These are phyloP conservation scores for Ancistrus triradiatus DNA, from an alignment of 2,113 vertebrate genomes.

Conservation along the genomic window DNA sequence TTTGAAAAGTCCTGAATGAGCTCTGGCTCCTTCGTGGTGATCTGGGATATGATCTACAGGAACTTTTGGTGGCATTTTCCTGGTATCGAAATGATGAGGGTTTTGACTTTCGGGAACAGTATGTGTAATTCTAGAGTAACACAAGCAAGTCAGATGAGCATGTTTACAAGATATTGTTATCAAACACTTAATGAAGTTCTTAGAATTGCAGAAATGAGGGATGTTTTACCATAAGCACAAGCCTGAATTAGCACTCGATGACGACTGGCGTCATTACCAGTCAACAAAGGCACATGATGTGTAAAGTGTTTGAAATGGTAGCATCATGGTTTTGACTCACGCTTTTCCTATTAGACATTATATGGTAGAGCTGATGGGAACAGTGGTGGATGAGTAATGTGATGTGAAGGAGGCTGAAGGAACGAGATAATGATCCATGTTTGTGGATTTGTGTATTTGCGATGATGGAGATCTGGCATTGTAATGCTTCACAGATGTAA, in stretches of 20 bases:
- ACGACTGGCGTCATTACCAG: background rate
- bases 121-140: background rate
- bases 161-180: background rate
- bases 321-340: no score
- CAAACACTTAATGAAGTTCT: slow-evolving; percentile 26
- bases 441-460: no score
- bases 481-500: no score
- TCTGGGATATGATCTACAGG: no score
- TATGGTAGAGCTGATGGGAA: no score
- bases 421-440: no score
- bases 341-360: no score
- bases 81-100: background rate
- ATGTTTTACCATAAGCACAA: slow-evolving; percentile 24
- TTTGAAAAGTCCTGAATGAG: background rate
- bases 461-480: no score
- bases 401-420: no score
- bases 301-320: background rate
- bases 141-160: background rate
- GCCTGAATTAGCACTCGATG: slow-evolving; percentile 8
- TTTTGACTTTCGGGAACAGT: background rate
- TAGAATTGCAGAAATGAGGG: slow-evolving; percentile 6
- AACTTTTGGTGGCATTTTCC: background rate
- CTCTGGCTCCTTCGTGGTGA: no score
- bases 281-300: background rate
- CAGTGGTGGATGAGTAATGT: no score